Evolutionary conservation across 2,113 vertebrate species (phyloP).

Genomic region (Lepus americanus): DNA sequence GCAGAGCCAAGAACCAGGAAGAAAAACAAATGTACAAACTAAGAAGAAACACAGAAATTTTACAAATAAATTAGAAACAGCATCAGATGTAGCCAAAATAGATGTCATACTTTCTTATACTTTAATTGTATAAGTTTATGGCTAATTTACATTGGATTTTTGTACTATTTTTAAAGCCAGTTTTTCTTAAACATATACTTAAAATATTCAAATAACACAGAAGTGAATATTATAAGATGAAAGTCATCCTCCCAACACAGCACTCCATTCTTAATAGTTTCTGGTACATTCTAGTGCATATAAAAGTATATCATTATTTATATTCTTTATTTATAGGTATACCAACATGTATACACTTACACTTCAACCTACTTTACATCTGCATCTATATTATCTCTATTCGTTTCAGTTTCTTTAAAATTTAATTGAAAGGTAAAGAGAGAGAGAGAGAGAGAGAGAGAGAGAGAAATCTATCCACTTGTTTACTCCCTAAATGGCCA

Average conservation of each 20-base stretch:
- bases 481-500: no score
- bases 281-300: not conserved
- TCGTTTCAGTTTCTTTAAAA: no score
- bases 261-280: not conserved
- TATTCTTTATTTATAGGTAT: not conserved
- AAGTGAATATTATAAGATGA: not conserved
- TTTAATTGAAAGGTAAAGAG: no score
- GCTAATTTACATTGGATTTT: conserved; percentile 2
- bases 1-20: not conserved
- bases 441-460: no score
- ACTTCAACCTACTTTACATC: not conserved
- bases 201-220: not conserved
- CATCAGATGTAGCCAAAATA: not conserved
- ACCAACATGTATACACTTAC: not conserved
- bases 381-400: not conserved
- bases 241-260: not conserved
- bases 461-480: no score
- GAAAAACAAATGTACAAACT: not conserved
- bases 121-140: not conserved
- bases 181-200: not conserved
- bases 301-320: not conserved
- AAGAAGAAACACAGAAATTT: not conserved
- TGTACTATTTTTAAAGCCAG: not conserved
- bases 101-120: not conserved
- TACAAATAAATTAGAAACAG: not conserved